These are phyloP conservation scores for Halictus ligatus DNA, from an alignment of 2,888 invertebrate genomes.

Conservation along the genomic window DNA sequence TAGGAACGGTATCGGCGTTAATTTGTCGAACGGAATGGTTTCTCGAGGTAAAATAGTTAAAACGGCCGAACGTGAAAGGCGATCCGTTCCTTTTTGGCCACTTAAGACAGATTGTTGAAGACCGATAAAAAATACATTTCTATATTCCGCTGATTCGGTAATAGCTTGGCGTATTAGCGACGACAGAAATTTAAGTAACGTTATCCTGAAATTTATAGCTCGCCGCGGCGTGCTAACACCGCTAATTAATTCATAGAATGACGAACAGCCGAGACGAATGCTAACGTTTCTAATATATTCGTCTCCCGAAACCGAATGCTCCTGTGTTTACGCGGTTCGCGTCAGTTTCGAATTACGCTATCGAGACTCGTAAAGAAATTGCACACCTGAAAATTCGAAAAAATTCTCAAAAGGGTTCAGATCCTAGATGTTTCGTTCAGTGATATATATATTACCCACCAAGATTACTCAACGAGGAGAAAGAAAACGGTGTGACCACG, in stretches of 20 bases:
- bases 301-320: background rate
- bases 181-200: constrained; percentile 3
- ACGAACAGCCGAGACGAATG: background rate
- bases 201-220: constrained; percentile 30
- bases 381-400: background rate
- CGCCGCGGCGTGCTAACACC: background rate
- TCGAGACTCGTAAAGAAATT: background rate
- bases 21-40: background rate
- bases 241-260: constrained; percentile 40
- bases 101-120: background rate
- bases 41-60: background rate
- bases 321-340: background rate
- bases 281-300: background rate
- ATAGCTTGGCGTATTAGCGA: background rate
- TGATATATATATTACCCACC: too few species aligned
- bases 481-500: background rate
- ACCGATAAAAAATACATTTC: background rate
- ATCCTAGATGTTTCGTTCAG: too few species aligned
- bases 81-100: constrained; percentile 11
- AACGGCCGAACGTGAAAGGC: background rate
- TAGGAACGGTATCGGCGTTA: constrained; percentile 16
- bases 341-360: background rate
- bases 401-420: background rate
- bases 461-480: background rate
- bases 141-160: background rate